phyloP scores from a whole-genome alignment of 2,113 vertebrate species.

The Forbesichthys agassizii region DNA sequence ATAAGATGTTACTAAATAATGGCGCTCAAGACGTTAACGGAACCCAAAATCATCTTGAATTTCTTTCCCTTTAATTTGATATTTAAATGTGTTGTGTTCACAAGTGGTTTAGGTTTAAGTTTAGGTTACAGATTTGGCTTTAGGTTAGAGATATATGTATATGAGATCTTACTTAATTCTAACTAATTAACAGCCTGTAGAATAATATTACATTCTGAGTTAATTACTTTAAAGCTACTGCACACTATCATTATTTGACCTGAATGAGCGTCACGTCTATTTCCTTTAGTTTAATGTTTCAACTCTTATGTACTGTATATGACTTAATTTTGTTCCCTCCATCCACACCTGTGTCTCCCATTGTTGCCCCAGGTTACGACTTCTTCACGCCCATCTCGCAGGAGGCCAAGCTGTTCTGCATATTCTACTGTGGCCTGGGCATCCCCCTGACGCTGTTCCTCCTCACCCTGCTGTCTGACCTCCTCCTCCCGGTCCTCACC shows the following conservation, averaged over 20 bases:
- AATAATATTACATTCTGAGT: too few relatives aligned
- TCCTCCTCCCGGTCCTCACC: conserved; percentile 66
- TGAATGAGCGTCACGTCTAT: background rate
- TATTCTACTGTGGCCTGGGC: conserved; percentile 73
- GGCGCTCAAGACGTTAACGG: too few relatives aligned
- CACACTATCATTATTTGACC: background rate
- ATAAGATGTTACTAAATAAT: too few relatives aligned
- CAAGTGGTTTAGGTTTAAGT: too few relatives aligned
- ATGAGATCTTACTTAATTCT: too few relatives aligned
- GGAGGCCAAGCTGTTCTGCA: conserved; percentile 76
- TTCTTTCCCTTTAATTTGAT: too few relatives aligned
- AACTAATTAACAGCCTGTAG: too few relatives aligned
- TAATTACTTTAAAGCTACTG: background rate
- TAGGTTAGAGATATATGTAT: too few relatives aligned
- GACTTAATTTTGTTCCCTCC: background rate
- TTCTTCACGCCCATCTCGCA: conserved; percentile 70
- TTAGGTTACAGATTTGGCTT: too few relatives aligned
- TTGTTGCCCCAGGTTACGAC: conserved; percentile 74
- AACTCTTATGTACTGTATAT: too few relatives aligned
- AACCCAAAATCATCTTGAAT: too few relatives aligned
- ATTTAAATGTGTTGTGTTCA: too few relatives aligned
- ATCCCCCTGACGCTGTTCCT: conserved; percentile 76
- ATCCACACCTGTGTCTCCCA: background rate
- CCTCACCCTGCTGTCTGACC: conserved; percentile 60
- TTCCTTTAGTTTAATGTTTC: background rate